Evolutionary conservation across 1,140 invertebrate species (phyloP), one percentile per base, ranked within the genome.

Genomic region (Brachionus angularis): DNA sequence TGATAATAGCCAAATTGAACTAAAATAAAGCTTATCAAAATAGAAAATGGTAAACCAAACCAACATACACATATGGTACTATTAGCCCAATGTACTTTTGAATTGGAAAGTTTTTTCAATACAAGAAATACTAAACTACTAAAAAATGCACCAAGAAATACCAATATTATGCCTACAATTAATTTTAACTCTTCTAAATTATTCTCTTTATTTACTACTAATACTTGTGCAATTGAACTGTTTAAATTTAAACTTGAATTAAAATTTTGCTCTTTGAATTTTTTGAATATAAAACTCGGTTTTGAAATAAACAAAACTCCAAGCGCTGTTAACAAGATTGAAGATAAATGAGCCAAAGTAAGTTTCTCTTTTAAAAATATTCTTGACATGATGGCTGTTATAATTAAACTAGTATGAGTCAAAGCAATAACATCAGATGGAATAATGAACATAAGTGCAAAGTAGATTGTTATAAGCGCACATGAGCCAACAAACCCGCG

Each of bases 341-440:
- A 67, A 25, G 47, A 18, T 8, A 67, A 18, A 47, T 67, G 62
- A 23, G 62, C 62, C 25, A 67, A 25, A 8, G 42, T 67, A n/a
- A 67, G 31, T 23, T 67, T 67, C 36, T 67, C 62, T 21, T 67
- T 46, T 2, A 67, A n/a, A 50, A 67, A 67, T 29, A 67, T 47
- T 18, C 62, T 46, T 10, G 62, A 67, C 62, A 67, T 46, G 18
- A 67, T 46, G 1, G 62, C 62, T 33, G 62, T 67, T 10, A 67
- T 67, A 23, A 67, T 34, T 23, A 67, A 16, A 47, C 62, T 67
- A 36, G 62, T 27, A 47, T 67, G 62, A 21, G 62, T 29, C 31
- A 67, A n/a, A 3, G 62, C 46, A 7, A 36, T 27, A 16, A 67
- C 62, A 29, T 67, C 62, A 0, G 62, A 46, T 29, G 62, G 62